Evolutionary conservation across 2,888 invertebrate species (phyloP).

Genomic region (Mamestra brassicae): DNA sequence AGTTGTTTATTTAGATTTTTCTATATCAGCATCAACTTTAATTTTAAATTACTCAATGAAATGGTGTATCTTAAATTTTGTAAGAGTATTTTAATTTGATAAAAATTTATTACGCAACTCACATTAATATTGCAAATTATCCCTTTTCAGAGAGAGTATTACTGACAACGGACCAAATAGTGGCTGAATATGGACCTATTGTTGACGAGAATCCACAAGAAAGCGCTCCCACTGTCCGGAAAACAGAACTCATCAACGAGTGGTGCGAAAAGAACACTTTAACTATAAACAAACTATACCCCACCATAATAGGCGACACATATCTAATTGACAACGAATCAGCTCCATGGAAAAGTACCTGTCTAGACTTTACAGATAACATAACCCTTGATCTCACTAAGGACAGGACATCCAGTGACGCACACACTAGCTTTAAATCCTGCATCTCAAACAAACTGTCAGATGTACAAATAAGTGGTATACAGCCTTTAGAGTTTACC

Average conservation of each 20-base stretch:
- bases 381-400: constrained; percentile 77
- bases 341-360: constrained; percentile 74
- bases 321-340: constrained; percentile 81
- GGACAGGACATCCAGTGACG: constrained; percentile 68
- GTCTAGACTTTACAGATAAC: constrained; percentile 73
- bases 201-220: constrained; percentile 77
- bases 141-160: constrained; percentile 91
- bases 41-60: no score
- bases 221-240: constrained; percentile 72
- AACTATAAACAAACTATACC: constrained; percentile 85
- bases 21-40: no score
- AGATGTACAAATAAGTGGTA: constrained; percentile 81
- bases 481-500: constrained; percentile 76
- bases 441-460: constrained; percentile 75
- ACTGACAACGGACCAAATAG: constrained; percentile 91
- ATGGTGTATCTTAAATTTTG: no score
- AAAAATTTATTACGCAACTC: background rate
- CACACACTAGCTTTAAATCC: constrained; percentile 80
- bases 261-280: constrained; percentile 86
- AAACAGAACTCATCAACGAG: constrained; percentile 84
- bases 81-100: background rate
- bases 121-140: constrained; percentile 4
- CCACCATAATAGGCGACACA: constrained; percentile 85
- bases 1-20: background rate
- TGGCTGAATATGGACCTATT: constrained; percentile 91